Conservation (phyloP, 2,113 vertebrate species). For the Ciconia maguari region DNA sequence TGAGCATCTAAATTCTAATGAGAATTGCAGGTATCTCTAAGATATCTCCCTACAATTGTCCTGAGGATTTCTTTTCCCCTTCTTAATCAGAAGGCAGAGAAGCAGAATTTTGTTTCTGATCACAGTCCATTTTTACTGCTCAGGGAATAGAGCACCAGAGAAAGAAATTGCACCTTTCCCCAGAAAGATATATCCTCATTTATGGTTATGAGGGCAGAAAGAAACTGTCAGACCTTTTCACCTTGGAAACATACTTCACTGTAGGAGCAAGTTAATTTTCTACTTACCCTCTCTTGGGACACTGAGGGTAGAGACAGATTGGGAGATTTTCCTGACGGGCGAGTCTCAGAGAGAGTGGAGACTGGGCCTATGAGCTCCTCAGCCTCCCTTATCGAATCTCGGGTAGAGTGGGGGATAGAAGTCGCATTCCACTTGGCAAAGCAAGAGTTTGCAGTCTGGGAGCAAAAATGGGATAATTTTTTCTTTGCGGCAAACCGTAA, state of each 20-base stretch:
- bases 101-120: background rate
- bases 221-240: conserved; percentile 23
- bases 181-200: background rate
- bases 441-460: conserved; percentile 69
- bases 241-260: conserved; percentile 3
- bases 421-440: conserved; percentile 70
- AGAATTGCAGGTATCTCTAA: background rate
- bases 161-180: background rate
- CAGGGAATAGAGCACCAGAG: background rate
- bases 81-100: background rate
- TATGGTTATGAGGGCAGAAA: background rate
- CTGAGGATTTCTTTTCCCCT: background rate
- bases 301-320: conserved; percentile 67
- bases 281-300: conserved; percentile 68
- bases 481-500: conserved; percentile 45
- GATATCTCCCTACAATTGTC: background rate
- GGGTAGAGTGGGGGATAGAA: conserved; percentile 56
- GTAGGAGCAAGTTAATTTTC: background rate
- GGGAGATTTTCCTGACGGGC: conserved; percentile 62
- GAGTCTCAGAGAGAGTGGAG: conserved; percentile 55
- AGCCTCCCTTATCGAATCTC: conserved; percentile 67
- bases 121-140: background rate
- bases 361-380: conserved; percentile 65
- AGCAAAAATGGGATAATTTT: conserved; percentile 65
- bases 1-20: background rate